These are phyloP conservation scores for Phaenicophaeus curvirostris DNA, from an alignment of 2,797 vertebrate species.

Conservation along the genomic window DNA sequence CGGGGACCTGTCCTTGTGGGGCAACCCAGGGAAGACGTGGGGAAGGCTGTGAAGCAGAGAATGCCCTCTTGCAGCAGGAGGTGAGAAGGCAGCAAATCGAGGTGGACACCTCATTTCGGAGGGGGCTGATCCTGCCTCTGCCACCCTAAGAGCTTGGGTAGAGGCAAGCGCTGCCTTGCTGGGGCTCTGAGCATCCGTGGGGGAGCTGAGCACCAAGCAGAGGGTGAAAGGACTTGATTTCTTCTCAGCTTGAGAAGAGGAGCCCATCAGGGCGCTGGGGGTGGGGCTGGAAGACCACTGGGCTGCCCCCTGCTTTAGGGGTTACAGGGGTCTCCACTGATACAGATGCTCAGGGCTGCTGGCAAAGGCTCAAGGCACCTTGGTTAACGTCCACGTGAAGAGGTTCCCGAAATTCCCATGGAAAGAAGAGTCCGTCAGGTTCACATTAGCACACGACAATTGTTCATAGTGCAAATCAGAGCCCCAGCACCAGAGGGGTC, in stretches of 20 bases:
- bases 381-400: not conserved
- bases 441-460: not conserved
- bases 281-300: not conserved
- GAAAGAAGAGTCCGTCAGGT: not conserved
- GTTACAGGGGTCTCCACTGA: rapidly evolving
- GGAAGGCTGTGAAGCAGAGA: rapidly evolving
- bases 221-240: not conserved
- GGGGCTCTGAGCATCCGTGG: not conserved
- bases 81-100: not conserved
- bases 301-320: not conserved
- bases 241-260: not conserved
- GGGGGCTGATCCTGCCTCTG: not conserved
- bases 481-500: not conserved
- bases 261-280: not conserved
- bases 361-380: not conserved
- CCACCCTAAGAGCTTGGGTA: not conserved
- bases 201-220: not conserved
- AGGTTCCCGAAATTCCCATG: not conserved
- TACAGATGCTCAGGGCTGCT: not conserved
- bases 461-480: conserved; percentile 65
- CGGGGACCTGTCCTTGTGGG: rapidly evolving
- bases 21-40: not conserved
- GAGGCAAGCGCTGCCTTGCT: rapidly evolving
- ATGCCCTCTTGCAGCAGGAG: rapidly evolving
- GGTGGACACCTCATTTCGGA: rapidly evolving